Percentiles rank a stretch among this genome's conserved stretches.
These are phyloP conservation scores for Centropus unirufus DNA, from an alignment of 2,113 vertebrate species.

Conservation along the genomic window DNA sequence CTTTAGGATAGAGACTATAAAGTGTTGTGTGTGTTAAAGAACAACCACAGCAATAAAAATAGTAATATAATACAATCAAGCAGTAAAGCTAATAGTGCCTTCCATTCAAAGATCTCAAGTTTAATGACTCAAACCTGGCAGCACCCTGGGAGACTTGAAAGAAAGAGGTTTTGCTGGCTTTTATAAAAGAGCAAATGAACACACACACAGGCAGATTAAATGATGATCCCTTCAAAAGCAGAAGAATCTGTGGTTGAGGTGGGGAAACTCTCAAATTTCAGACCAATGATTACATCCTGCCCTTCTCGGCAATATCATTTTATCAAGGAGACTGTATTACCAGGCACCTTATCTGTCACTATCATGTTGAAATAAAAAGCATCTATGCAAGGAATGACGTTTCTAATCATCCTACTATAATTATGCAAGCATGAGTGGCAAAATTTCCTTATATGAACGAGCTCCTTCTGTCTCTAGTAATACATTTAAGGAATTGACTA, in stretches of 20 bases:
- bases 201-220: neutral
- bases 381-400: neutral
- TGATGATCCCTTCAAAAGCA: neutral
- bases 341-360: neutral
- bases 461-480: neutral
- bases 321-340: neutral
- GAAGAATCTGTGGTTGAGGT: neutral
- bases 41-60: neutral
- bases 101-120: neutral
- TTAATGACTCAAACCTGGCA: constrained; percentile 9
- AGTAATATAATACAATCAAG: neutral
- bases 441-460: neutral
- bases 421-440: neutral
- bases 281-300: neutral
- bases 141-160: neutral
- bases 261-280: neutral
- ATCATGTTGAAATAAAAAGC: neutral
- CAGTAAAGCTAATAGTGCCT: neutral
- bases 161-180: neutral
- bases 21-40: neutral
- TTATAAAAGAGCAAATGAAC: neutral
- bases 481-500: neutral
- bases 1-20: neutral
- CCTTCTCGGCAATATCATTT: neutral
- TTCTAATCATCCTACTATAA: neutral